Evolutionary conservation across 2,888 invertebrate genomes (phyloP), one percentile per base, ranked within the genome.

Genomic region (Sepiola atlantica): DNA sequence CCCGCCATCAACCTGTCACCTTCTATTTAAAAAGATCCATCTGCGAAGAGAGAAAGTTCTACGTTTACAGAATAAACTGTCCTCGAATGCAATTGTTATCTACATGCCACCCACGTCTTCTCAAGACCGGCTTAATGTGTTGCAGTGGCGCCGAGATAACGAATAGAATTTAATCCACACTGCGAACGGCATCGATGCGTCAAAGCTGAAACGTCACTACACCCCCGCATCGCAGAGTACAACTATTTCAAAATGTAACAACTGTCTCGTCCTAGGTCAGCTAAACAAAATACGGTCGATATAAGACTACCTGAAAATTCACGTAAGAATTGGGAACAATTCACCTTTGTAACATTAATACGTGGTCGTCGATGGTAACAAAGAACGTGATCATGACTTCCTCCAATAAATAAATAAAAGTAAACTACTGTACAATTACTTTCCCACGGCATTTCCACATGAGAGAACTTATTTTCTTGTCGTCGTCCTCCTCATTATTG

Each of bases 401-500:
- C n/a, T 77, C n/a, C 2, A n/a, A 77, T 77, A 57, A 57, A 57
- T 57, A 77, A n/a, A 77, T 77, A 32, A 77, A 77, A 28, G n/a
- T 16, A 77, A n/a, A 77, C 77, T 77, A 32, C n/a, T 77, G 16
- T 77, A 77, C 77, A n/a, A 32, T 77, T 8, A 77, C 77, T 77
- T 77, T 77, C 77, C 77, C 77, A 77, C 77, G 77, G 77, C 77
- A 77, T 77, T 77, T 77, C n/a, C n/a, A n/a, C 77, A 77, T 77
- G 77, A 77, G n/a, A 77, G n/a, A 32, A n/a, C 12, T 77, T 77
- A 20, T 21, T 28, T 61, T 61, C 28, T 32, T 77, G 12, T 77
- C n/a, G n/a, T 45, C 8, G 45, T 45, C 45, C 45, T 45, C 45
- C 8, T 45, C 45, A 45, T 45, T 45, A 45, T 45, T 45, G 45